Conservation (phyloP, 2,113 vertebrate genomes). For the Crotophaga sulcirostris region DNA sequence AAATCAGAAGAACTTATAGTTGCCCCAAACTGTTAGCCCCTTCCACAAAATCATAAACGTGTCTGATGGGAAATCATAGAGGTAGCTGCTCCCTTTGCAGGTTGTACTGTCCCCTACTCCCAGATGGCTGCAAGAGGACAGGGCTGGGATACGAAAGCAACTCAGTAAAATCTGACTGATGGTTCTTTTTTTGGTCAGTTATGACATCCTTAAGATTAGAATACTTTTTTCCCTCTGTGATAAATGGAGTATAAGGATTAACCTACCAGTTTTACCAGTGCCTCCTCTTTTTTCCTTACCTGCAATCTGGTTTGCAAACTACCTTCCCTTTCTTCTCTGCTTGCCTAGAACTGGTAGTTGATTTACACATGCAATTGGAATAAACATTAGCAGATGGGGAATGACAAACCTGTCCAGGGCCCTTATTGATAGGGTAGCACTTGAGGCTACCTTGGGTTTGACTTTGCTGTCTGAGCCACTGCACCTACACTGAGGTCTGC, state of each 20-base stretch:
- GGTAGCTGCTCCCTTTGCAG: neutral
- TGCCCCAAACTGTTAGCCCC: neutral
- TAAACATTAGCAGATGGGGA: neutral
- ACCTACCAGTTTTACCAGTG: fast-evolving
- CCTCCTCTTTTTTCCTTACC: neutral
- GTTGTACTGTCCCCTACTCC: neutral
- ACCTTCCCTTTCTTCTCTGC: neutral
- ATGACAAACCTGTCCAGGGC: neutral
- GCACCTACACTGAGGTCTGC: neutral
- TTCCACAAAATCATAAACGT: neutral
- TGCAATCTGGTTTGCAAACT: neutral
- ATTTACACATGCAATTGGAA: neutral
- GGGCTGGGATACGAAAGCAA: neutral
- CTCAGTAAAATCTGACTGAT: neutral
- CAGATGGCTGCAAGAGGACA: neutral
- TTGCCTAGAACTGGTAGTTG: neutral
- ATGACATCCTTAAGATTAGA: neutral
- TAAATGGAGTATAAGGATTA: neutral
- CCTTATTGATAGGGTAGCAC: neutral
- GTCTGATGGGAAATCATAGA: neutral
- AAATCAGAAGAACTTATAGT: fast-evolving
- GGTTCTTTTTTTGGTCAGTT: fast-evolving
- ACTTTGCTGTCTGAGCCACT: neutral
- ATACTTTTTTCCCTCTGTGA: neutral
- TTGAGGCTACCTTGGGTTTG: neutral